phyloP scores from a whole-genome alignment of 2,797 vertebrate species.

The Podarcis lilfordi region DNA sequence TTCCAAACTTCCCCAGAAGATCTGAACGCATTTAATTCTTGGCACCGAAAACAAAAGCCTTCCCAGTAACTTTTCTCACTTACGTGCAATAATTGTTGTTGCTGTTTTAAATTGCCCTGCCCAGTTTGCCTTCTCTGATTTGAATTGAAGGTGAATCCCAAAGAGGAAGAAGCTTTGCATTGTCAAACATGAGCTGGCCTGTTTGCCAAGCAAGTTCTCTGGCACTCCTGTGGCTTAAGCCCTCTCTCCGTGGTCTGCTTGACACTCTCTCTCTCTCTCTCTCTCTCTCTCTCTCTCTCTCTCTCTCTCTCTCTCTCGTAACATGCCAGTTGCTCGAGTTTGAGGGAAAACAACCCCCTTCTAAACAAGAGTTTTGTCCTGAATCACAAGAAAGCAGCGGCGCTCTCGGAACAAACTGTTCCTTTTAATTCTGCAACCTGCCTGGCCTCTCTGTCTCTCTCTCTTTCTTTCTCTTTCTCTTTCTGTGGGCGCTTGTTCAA shows the following conservation, averaged over 20 bases:
- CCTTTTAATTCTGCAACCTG: conserved; percentile 24
- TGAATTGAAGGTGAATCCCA: background rate
- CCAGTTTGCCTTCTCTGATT: background rate
- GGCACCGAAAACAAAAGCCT: background rate
- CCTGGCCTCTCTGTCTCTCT: background rate
- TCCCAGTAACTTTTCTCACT: background rate
- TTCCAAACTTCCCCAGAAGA: background rate
- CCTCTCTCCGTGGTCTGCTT: conserved; percentile 39
- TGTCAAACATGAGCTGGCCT: background rate
- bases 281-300: conserved; percentile 62
- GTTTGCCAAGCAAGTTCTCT: background rate
- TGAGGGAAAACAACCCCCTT: conserved; percentile 41
- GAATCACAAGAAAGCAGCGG: rapidly evolving
- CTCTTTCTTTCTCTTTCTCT: background rate
- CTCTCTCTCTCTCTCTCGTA: conserved; percentile 56
- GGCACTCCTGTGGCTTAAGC: rapidly evolving
- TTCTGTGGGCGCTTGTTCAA: rapidly evolving
- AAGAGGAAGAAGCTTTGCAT: background rate
- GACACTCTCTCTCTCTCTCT: conserved; percentile 47
- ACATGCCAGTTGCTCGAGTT: conserved; percentile 34
- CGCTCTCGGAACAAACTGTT: background rate
- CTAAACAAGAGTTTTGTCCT: background rate
- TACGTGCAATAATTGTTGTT: background rate
- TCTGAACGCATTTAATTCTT: background rate
- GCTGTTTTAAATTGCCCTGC: background rate